phyloP scores from a whole-genome alignment of 1,140 invertebrate genomes.

The Meloidogyne chitwoodi region DNA sequence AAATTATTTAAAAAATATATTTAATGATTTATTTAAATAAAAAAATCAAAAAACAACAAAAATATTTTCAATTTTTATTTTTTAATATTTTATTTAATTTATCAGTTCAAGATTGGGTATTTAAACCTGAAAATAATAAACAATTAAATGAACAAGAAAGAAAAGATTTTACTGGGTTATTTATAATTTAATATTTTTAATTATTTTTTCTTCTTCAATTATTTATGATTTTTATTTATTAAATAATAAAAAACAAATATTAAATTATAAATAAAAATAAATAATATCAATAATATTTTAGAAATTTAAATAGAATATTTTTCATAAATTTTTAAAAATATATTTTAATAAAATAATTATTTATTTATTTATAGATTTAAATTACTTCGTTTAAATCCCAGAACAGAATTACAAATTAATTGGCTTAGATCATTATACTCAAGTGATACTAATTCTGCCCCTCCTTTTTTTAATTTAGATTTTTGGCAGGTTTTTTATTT shows the following conservation, averaged over 20 bases:
- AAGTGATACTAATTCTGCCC: constrained; percentile 20
- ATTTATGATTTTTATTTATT: too few relatives aligned
- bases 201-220: too few relatives aligned
- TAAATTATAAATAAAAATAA: too few relatives aligned
- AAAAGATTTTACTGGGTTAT: not conserved
- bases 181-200: too few relatives aligned
- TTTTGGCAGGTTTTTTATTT: constrained; percentile 45
- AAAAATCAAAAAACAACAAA: not conserved
- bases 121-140: not conserved
- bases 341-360: not conserved
- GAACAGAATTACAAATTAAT: constrained; percentile 39
- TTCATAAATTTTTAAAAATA: too few relatives aligned
- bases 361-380: constrained; percentile 49
- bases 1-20: not conserved
- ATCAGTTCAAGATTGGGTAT: not conserved
- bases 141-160: not conserved
- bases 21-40: not conserved
- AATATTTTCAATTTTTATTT: not conserved
- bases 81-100: not conserved
- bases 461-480: constrained; percentile 42
- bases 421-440: constrained; percentile 44
- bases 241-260: too few relatives aligned
- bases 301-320: too few relatives aligned
- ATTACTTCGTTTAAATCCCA: constrained; percentile 51
- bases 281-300: too few relatives aligned